Evolutionary conservation across 2,888 invertebrate genomes (phyloP), one percentile per base, ranked within the genome.

Genomic region (Limenitis camilla): DNA sequence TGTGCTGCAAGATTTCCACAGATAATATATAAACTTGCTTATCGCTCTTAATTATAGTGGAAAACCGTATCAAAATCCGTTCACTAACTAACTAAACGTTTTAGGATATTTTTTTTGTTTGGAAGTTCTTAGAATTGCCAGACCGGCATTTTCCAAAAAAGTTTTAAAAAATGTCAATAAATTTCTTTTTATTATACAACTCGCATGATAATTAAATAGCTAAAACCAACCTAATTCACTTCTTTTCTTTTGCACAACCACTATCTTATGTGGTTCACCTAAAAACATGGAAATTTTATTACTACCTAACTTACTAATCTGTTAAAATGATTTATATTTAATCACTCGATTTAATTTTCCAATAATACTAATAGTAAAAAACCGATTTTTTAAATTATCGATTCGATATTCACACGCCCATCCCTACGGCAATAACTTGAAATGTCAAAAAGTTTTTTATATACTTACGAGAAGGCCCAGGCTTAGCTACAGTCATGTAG

Each of bases 161-260:
- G n/a, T n/a, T n/a, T n/a, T n/a, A n/a, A n/a, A n/a, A n/a, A n/a
- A n/a, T n/a, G n/a, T n/a, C n/a, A n/a, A n/a, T n/a, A n/a, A 35
- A 30, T 8, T 41, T n/a, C 7, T 35, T 28, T 6, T n/a, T 35
- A 28, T 8, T 9, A 5, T 38, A 9, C 6, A 8, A 19, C 4
- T 33, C 28, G 4, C 3, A 8, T n/a, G 11, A 28, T 32, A 1
- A 39, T n/a, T 38, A 43, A 32, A 6, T 45, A 29, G 27, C 5
- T 2, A 45, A 38, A 10, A 29, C 49, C 39, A 28, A 50, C 49
- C 49, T 50, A 50, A 27, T 19, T 46, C 45, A 19, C 46, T 41
- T 41, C 40, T 36, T 27, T 40, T 52, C 28, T 27, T 35, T 46
- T 41, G 51, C 30, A 52, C 29, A 40, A 52, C 36, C 11, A 46